These are phyloP conservation scores for Noctua janthe DNA, from an alignment of 2,888 invertebrate genomes.

Conservation along the genomic window DNA sequence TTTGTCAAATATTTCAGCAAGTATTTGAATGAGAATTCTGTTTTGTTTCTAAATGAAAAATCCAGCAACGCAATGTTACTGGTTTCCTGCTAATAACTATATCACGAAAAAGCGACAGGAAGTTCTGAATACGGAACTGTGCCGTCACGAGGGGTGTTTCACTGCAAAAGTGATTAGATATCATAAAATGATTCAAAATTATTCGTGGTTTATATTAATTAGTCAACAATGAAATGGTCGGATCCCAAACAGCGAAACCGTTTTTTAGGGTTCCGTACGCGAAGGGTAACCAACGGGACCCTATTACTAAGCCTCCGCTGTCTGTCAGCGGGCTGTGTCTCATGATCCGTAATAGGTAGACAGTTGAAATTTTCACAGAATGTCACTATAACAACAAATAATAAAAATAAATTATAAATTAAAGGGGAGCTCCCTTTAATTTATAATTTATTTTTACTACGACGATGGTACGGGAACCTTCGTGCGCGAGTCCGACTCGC, in stretches of 20 bases:
- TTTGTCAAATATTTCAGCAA: slow-evolving; percentile 1
- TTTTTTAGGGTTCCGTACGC: background rate
- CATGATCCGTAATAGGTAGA: too few species aligned
- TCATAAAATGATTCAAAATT: slow-evolving; percentile 35
- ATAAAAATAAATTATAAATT: too few species aligned
- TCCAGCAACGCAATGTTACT: slow-evolving; percentile 9
- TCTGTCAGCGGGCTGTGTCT: too few species aligned
- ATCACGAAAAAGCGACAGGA: slow-evolving; percentile 10
- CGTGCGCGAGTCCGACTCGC: too few species aligned
- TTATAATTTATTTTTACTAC: too few species aligned
- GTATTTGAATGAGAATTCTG: background rate
- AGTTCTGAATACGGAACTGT: slow-evolving; percentile 23
- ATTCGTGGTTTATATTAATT: background rate
- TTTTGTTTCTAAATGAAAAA: background rate
- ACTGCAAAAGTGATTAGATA: slow-evolving; percentile 23
- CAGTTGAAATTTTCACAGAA: too few species aligned
- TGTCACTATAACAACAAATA: too few species aligned
- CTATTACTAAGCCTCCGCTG: too few species aligned
- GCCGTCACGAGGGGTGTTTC: slow-evolving; percentile 1
- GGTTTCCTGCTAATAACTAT: slow-evolving; percentile 20
- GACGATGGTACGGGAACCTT: too few species aligned
- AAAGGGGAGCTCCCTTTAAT: too few species aligned
- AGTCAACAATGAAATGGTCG: background rate
- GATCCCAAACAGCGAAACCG: too few species aligned
- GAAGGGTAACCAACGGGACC: too few species aligned